These are phyloP conservation scores for Camponotus floridanus DNA, from an alignment of 1,140 invertebrate species.

Conservation along the genomic window DNA sequence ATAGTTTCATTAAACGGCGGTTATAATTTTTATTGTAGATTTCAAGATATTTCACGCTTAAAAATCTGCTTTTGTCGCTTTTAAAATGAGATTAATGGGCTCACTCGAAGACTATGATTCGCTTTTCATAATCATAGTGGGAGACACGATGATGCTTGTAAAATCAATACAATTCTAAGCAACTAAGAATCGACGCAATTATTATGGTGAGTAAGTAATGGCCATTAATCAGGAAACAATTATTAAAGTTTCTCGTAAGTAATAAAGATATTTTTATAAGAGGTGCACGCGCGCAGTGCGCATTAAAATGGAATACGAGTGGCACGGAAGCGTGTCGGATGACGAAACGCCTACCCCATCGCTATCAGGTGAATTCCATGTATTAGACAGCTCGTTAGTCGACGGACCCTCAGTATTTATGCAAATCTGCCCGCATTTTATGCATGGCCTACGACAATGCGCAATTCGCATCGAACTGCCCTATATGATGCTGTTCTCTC, in stretches of 20 bases:
- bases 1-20: neutral
- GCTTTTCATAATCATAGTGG: constrained; percentile 26
- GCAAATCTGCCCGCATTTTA: constrained; percentile 34
- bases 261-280: neutral
- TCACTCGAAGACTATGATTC: constrained; percentile 21
- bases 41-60: neutral
- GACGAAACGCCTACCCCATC: neutral
- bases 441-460: constrained; percentile 55
- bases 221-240: constrained; percentile 4
- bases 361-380: neutral
- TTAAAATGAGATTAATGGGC: constrained; percentile 23
- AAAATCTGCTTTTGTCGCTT: neutral
- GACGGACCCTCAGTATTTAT: constrained; percentile 17
- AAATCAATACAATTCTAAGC: neutral
- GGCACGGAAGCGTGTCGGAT: neutral
- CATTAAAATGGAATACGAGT: neutral
- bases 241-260: neutral
- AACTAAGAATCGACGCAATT: constrained; percentile 11
- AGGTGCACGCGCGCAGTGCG: neutral
- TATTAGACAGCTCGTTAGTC: neutral
- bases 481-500: constrained; percentile 18
- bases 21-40: neutral
- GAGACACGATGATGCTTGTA: neutral
- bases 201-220: neutral
- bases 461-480: constrained; percentile 23